A percentile compares a stretch with the other conserved stretches of the same genome.
phyloP scores from a whole-genome alignment of 2,113 vertebrate genomes.

The Hydrochoerus hydrochaeris region DNA sequence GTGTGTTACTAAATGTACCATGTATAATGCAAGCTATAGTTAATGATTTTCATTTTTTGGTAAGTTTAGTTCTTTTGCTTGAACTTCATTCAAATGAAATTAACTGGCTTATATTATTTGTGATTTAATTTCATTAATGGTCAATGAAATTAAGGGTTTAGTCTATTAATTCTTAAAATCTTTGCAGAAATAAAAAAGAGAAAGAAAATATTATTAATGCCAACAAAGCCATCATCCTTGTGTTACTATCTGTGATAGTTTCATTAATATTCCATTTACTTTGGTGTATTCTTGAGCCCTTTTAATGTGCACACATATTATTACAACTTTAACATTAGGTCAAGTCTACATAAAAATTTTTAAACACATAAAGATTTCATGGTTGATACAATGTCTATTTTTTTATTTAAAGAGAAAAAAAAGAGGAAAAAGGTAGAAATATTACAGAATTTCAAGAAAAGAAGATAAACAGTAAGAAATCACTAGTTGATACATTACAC shows the following conservation, averaged over 20 bases:
- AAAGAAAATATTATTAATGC: background rate
- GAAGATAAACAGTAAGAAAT: too few species aligned
- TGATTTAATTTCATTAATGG: background rate
- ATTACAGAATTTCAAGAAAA: too few species aligned
- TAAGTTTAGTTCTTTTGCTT: slow-evolving; percentile 44
- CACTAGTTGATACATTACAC: too few species aligned
- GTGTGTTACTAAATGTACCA: background rate
- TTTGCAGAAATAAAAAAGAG: background rate
- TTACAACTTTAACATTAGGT: background rate
- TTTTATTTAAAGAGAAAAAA: too few species aligned
- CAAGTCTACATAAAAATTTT: background rate
- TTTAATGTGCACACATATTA: background rate
- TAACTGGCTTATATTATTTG: slow-evolving; percentile 1
- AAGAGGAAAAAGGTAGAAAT: too few species aligned
- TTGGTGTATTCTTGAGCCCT: background rate
- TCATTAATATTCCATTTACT: slow-evolving; percentile 16
- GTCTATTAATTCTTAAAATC: slow-evolving; percentile 3
- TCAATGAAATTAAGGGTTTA: slow-evolving; percentile 14
- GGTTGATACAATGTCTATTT: background rate
- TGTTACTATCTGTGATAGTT: background rate
- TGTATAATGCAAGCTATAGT: background rate
- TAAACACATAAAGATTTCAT: background rate
- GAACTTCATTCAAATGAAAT: background rate
- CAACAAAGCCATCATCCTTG: background rate
- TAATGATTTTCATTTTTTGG: background rate